Percentiles rank a stretch among this genome's conserved stretches.
Conservation (phyloP, 2,113 vertebrate species). For the Sebastes fasciatus region DNA sequence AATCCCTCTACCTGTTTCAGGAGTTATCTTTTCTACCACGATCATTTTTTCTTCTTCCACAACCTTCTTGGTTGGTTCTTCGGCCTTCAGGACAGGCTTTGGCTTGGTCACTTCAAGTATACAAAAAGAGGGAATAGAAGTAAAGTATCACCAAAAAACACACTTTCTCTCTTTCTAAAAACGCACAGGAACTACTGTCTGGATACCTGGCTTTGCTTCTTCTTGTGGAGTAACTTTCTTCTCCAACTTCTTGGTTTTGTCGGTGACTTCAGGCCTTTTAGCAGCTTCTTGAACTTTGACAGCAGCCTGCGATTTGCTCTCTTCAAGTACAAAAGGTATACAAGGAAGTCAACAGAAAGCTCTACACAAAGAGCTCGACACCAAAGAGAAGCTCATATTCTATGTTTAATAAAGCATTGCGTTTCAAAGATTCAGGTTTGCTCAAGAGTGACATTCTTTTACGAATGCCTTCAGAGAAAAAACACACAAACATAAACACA, state of each 20-base stretch:
- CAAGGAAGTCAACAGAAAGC: slow-evolving; percentile 25
- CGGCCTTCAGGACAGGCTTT: slow-evolving; percentile 37
- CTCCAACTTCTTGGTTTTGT: slow-evolving; percentile 40
- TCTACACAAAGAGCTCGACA: background rate
- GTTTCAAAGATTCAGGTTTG: slow-evolving; percentile 22
- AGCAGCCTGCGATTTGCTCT: slow-evolving; percentile 44
- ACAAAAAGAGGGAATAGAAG: slow-evolving; percentile 40
- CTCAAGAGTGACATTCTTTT: slow-evolving; percentile 57
- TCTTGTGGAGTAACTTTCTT: slow-evolving; percentile 38
- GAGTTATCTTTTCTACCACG: slow-evolving; percentile 42
- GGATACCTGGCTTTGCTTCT: slow-evolving; percentile 71
- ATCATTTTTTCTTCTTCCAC: slow-evolving; percentile 61
- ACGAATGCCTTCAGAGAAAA: slow-evolving; percentile 42
- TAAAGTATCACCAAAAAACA: background rate
- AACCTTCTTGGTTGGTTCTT: slow-evolving; percentile 60
- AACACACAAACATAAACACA: slow-evolving; percentile 17
- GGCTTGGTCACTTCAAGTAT: slow-evolving; percentile 54
- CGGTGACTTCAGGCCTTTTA: slow-evolving; percentile 55
- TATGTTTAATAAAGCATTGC: background rate
- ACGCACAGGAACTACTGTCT: background rate
- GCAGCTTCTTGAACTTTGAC: slow-evolving; percentile 50
- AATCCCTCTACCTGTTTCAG: slow-evolving; percentile 68
- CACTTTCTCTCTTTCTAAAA: background rate
- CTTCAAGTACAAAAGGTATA: slow-evolving; percentile 57
- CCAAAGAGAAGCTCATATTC: background rate